These are phyloP conservation scores for Esox niger DNA, from an alignment of 2,113 vertebrate species.

Conservation along the genomic window DNA sequence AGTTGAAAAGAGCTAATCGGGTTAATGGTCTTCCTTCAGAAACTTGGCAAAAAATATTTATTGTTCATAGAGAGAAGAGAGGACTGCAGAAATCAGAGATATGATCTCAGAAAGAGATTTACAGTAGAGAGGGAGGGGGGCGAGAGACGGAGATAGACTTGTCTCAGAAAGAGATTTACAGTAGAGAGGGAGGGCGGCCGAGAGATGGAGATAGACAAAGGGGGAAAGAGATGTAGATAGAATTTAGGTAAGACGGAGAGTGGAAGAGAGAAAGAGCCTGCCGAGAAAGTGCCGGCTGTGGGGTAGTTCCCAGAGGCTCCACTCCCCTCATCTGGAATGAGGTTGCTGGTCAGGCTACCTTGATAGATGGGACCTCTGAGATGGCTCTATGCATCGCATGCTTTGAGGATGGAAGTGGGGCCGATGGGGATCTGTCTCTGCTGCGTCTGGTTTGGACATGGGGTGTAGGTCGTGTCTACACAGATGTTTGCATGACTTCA, in stretches of 20 bases:
- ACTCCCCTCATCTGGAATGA: background rate
- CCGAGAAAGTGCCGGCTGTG: background rate
- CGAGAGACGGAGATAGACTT: background rate
- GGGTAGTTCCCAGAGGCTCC: conserved; percentile 1
- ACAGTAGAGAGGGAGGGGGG: no score
- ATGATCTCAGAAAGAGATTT: background rate
- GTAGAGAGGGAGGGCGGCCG: background rate
- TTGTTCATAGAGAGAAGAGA: background rate
- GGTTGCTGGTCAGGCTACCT: conserved; percentile 19
- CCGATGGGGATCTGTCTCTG: conserved; percentile 17
- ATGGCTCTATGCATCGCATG: background rate
- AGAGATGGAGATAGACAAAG: background rate
- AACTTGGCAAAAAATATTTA: no score
- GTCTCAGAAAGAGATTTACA: background rate
- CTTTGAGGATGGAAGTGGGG: conserved; percentile 10
- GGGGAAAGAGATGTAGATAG: background rate
- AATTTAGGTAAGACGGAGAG: background rate
- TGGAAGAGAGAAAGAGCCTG: background rate
- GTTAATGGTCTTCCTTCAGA: no score
- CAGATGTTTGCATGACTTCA: conserved; percentile 57
- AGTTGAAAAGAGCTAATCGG: no score
- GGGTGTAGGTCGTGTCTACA: conserved; percentile 32
- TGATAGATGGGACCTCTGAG: conserved; percentile 12
- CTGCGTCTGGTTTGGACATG: conserved; percentile 22
- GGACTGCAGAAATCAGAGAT: background rate